Percentiles rank a stretch among this genome's conserved stretches.
phyloP scores from a whole-genome alignment of 2,113 vertebrate species.

The Anhinga rufa region DNA sequence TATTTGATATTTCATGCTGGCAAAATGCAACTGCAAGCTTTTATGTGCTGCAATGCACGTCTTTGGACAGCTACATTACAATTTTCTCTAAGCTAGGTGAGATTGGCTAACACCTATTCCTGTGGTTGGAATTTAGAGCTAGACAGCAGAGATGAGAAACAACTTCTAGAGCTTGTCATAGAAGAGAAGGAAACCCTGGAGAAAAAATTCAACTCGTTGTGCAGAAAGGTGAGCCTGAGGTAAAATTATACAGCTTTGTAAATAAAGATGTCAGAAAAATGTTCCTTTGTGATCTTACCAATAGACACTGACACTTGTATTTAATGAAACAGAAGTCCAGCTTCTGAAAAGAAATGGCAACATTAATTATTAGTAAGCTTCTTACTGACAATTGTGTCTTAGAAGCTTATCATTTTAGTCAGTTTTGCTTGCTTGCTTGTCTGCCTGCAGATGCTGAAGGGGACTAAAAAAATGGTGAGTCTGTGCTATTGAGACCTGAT shows the following conservation, averaged over 20 bases:
- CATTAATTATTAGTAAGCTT: neutral
- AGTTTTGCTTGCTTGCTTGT: neutral
- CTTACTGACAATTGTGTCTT: neutral
- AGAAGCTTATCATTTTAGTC: neutral
- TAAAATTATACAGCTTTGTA: neutral
- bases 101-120: neutral
- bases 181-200: conserved; percentile 81
- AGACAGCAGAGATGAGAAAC: conserved; percentile 76
- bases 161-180: conserved; percentile 77
- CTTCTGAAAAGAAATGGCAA: neutral
- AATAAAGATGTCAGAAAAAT: neutral
- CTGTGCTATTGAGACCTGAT: neutral
- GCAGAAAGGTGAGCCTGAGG: conserved; percentile 73
- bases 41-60: neutral
- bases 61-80: neutral
- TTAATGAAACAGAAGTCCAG: neutral
- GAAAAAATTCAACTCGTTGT: conserved; percentile 68
- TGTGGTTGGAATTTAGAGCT: conserved; percentile 59
- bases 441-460: neutral
- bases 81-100: neutral
- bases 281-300: neutral
- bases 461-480: neutral
- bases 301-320: neutral
- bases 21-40: neutral
- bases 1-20: neutral